Base-by-base conservation (phyloP, 2,113 vertebrate genomes). In the Campylorhamphus procurvoides region DNA sequence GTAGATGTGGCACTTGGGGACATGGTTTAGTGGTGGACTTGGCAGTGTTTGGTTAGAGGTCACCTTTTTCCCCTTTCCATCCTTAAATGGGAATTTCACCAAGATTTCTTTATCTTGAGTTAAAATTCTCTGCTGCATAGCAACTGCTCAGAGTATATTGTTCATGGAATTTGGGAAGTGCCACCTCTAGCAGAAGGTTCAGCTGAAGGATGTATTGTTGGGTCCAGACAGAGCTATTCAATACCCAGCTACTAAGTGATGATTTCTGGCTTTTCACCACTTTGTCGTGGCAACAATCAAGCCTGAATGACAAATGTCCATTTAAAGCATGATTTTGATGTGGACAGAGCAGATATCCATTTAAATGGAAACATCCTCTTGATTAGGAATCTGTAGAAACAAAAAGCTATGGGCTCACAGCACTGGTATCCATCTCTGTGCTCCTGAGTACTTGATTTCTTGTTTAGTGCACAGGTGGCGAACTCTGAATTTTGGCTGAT, bases 281-380 rank as follows among this genome's bases (percentile, higher is more conserved):
- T 73, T 77, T 69, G 60, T 31, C 77, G 18, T 52, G 76, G 24
- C 33, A 60, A 33, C 23, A 80, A 22, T 53, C 49, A 66, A 66
- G 27, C 29, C 40, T 63, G 50, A 93, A 91, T 1, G 12, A 71
- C 28, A 59, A 89, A 63, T 9, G 25, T 40, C 50, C 16, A 44
- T 80, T 72, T 90, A 83, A 90, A 95, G 18, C 10, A 62, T 40
- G 16, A 31, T 90, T 93, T 86, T 90, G 33, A 22, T 69, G 35
- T 50, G 58, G 55, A 63, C 47, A 40, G 67, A 85, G 23, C 7
- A 89, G 46, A 71, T 85, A 71, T 87, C 50, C 59, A 44, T 80
- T 94, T 80, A 59, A 94, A 94, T 53, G 31, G 29, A 40, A 93
- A 12, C 23, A 56, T 77, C 44, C 18, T 83, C 64, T 80, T 71